Percentiles rank a stretch among this genome's conserved stretches.
These are phyloP conservation scores for Didymodactylos carnosus DNA, from an alignment of 2,888 invertebrate species.

Conservation along the genomic window DNA sequence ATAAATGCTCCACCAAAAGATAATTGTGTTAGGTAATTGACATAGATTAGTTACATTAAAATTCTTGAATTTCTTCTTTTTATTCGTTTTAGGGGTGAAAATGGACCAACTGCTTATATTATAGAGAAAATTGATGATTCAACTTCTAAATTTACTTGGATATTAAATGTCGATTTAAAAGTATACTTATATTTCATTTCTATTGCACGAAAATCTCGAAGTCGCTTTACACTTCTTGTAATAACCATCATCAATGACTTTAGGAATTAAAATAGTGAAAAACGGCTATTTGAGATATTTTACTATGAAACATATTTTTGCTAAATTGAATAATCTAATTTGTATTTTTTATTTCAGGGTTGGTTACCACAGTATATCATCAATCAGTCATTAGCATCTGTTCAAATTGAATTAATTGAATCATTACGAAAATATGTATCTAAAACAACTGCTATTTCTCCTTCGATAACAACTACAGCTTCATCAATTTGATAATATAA, in stretches of 20 bases:
- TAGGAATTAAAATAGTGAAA: too few relatives aligned
- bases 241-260: too few relatives aligned
- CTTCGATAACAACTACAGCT: background rate
- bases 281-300: background rate
- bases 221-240: too few relatives aligned
- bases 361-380: conserved; percentile 12
- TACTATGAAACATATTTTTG: background rate
- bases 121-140: background rate
- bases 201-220: too few relatives aligned
- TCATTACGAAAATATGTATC: conserved; percentile 5
- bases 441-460: background rate
- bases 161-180: conserved; percentile 11
- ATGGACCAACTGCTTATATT: conserved; percentile 8
- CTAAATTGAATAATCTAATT: too few relatives aligned
- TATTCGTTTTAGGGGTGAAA: background rate
- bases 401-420: conserved; percentile 3
- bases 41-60: too few relatives aligned
- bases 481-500: too few relatives aligned
- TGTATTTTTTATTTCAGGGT: too few relatives aligned
- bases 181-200: too few relatives aligned
- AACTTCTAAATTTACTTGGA: conserved; percentile 1
- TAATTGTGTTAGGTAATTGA: background rate
- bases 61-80: background rate
- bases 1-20: background rate
- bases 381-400: background rate